Conservation (phyloP, 2,113 vertebrate species). For the Nycticryphes semicollaris region DNA sequence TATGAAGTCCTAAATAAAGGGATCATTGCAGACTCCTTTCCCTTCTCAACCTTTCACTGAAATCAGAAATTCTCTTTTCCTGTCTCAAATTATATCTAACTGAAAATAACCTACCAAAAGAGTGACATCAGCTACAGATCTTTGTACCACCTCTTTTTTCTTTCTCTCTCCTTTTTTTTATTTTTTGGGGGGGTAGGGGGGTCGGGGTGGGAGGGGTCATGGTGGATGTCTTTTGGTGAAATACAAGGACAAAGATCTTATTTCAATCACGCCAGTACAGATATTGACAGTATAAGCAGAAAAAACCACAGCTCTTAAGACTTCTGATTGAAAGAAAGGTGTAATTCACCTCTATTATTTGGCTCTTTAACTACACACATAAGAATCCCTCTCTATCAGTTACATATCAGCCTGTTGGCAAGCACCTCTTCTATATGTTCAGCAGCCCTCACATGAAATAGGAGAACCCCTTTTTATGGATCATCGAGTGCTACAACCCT, state of each 20-base stretch:
- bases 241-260: conserved; percentile 60
- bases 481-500: not conserved
- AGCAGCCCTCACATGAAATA: not conserved
- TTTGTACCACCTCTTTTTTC: not conserved
- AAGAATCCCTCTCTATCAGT: not conserved
- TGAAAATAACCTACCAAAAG: conserved; percentile 50
- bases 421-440: not conserved
- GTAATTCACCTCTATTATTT: conserved; percentile 39
- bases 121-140: conserved; percentile 28
- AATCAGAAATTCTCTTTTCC: conserved; percentile 56
- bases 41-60: conserved; percentile 45
- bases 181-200: accelerated
- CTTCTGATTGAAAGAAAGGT: not conserved
- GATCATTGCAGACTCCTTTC: not conserved
- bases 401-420: not conserved
- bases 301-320: conserved; percentile 22
- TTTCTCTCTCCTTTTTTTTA: not conserved
- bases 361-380: not conserved
- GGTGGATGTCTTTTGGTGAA: not conserved
- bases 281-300: conserved; percentile 21
- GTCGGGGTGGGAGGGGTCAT: not conserved
- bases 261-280: conserved; percentile 48
- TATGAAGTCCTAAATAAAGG: conserved; percentile 28
- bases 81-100: conserved; percentile 59
- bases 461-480: not conserved